Percentiles rank a stretch among this genome's conserved stretches.
Conservation (phyloP, 2,113 vertebrate species). For the Triplophysa siluroides region DNA sequence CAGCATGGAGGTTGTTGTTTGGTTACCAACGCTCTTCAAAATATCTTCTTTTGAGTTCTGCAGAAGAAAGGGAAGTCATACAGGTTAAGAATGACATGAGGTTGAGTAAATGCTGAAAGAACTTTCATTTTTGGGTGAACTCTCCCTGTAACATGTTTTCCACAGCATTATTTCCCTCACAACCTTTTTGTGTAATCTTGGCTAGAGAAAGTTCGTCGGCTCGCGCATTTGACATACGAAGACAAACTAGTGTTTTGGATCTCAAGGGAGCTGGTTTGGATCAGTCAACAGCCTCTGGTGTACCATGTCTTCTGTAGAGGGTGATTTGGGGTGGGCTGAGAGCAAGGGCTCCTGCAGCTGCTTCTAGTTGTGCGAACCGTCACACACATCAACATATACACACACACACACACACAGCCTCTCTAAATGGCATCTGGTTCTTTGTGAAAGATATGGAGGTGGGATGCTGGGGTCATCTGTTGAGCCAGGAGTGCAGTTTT, state of each 20-base stretch:
- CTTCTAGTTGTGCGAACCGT: constrained; percentile 38
- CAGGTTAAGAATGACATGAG: too few species aligned
- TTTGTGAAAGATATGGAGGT: constrained; percentile 39
- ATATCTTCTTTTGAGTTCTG: too few species aligned
- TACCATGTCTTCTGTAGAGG: constrained; percentile 39
- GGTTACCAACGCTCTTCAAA: too few species aligned
- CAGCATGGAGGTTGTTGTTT: too few species aligned
- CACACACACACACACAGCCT: constrained; percentile 7
- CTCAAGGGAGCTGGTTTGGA: constrained; percentile 45
- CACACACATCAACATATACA: neutral
- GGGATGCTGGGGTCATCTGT: constrained; percentile 25
- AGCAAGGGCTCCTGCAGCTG: constrained; percentile 33
- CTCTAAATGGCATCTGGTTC: constrained; percentile 24
- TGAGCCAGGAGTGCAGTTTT: constrained; percentile 33
- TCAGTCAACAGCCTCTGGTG: constrained; percentile 42
- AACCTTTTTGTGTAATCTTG: constrained; percentile 9
- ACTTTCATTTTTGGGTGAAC: too few species aligned
- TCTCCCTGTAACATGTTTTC: neutral
- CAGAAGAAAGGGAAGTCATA: too few species aligned
- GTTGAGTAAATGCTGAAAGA: too few species aligned
- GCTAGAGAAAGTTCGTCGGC: constrained; percentile 6
- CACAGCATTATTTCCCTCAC: neutral
- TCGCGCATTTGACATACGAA: constrained; percentile 33
- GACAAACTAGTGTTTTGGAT: constrained; percentile 36
- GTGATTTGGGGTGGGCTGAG: constrained; percentile 32